A percentile compares a stretch with the other conserved stretches of the same genome.
Conservation (phyloP, 1,140 invertebrate species). For the Odontomachus brunneus region DNA sequence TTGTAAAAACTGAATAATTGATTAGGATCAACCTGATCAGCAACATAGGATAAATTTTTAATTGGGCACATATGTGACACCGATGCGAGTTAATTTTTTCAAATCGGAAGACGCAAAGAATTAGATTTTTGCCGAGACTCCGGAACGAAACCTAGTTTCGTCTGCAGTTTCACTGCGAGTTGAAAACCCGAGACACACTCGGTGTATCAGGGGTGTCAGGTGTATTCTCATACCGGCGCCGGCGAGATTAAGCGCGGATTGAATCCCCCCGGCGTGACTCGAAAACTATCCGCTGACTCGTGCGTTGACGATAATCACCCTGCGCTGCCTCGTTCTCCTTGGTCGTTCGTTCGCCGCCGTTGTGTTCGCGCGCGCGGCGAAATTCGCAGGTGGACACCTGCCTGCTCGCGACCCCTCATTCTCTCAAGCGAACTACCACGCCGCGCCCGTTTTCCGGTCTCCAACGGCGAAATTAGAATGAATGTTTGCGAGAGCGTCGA, state of each 20-base stretch:
- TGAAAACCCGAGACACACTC: not conserved
- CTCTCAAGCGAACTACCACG: not conserved
- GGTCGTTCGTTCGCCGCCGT: constrained; percentile 25
- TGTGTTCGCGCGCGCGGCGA: constrained; percentile 58
- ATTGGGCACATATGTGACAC: too few relatives aligned
- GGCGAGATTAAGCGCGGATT: constrained; percentile 20
- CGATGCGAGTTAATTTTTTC: too few relatives aligned
- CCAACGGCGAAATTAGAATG: constrained; percentile 66
- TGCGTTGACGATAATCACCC: constrained; percentile 42
- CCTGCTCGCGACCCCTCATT: not conserved
- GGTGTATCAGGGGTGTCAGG: not conserved
- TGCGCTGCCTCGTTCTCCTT: not conserved
- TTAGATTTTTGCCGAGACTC: too few relatives aligned
- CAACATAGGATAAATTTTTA: too few relatives aligned
- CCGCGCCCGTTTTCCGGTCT: constrained; percentile 1
- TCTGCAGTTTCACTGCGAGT: too few relatives aligned
- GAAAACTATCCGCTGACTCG: constrained; percentile 8
- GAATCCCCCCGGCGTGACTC: constrained; percentile 25
- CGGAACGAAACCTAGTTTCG: too few relatives aligned
- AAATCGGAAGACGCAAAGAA: too few relatives aligned
- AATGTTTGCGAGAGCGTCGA: constrained; percentile 69
- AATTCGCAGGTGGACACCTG: constrained; percentile 71
- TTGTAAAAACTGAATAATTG: too few relatives aligned
- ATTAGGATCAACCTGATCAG: too few relatives aligned
- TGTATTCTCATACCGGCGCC: not conserved